Evolutionary conservation across 2,888 invertebrate species (phyloP).

Genomic region (Callyntrura sp.): DNA sequence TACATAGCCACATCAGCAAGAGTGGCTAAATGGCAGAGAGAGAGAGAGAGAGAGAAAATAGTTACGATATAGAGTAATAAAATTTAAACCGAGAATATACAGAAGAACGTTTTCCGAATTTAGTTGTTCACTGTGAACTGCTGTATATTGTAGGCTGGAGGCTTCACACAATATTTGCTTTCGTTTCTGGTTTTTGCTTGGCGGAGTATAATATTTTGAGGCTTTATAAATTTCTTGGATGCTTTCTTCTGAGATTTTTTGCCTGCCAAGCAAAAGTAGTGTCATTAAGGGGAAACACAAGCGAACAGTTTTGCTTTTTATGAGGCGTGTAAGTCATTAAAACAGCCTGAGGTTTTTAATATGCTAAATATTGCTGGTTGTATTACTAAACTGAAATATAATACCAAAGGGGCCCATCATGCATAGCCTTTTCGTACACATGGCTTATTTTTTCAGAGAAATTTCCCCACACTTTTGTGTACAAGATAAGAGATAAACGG

Average conservation of each 20-base stretch:
- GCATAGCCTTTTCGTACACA: background rate
- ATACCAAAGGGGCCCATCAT: conserved; percentile 9
- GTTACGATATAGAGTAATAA: background rate
- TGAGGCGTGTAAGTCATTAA: conserved; percentile 67
- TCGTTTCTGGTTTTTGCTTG: background rate
- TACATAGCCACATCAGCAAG: background rate
- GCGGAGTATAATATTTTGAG: conserved; percentile 6
- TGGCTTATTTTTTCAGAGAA: background rate
- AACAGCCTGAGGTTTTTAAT: conserved; percentile 60
- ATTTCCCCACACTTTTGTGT: background rate
- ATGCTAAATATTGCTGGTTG: conserved; percentile 19
- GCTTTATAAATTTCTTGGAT: background rate
- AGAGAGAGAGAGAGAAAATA: background rate
- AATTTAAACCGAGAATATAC: background rate
- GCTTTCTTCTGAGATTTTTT: conserved; percentile 2
- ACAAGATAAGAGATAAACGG: background rate
- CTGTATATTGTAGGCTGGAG: background rate
- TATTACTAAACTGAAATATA: conserved; percentile 4
- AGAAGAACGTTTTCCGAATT: background rate
- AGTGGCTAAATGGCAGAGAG: too few species aligned
- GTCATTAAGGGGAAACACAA: background rate
- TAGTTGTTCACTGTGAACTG: background rate
- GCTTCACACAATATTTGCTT: conserved; percentile 26
- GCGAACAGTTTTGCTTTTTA: conserved; percentile 49
- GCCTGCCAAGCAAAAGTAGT: background rate